These are phyloP conservation scores for Tromatobia lineatoria DNA, from an alignment of 2,888 invertebrate species.

Conservation along the genomic window DNA sequence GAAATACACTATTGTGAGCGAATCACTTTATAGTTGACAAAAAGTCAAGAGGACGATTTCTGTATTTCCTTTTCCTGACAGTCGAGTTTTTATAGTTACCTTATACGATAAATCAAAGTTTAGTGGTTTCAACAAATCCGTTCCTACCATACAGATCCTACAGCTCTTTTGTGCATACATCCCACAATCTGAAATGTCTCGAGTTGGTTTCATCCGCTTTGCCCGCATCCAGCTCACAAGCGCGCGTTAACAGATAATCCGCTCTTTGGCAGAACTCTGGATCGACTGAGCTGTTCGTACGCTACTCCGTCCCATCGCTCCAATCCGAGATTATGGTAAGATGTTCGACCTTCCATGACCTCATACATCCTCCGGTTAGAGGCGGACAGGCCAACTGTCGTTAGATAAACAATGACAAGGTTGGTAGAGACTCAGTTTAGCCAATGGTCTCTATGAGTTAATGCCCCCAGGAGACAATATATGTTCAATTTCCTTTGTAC, in stretches of 20 bases:
- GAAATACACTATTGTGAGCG: too few species aligned
- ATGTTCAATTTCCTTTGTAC: neutral
- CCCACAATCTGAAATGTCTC: conserved; percentile 6
- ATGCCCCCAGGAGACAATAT: conserved; percentile 2
- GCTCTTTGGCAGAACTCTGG: conserved; percentile 47
- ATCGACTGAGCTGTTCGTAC: conserved; percentile 43
- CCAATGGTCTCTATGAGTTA: conserved; percentile 49
- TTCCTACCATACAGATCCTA: neutral
- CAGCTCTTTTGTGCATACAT: neutral
- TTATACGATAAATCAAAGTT: neutral
- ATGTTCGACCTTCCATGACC: conserved; percentile 45
- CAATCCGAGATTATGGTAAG: conserved; percentile 66
- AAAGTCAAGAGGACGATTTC: neutral
- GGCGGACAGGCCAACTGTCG: conserved; percentile 36
- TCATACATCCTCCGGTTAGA: conserved; percentile 29
- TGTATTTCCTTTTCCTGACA: neutral
- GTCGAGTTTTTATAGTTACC: neutral
- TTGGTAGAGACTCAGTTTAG: neutral
- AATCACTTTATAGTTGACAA: neutral
- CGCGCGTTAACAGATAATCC: conserved; percentile 57
- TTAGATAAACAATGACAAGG: conserved; percentile 58
- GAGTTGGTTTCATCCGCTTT: conserved; percentile 25
- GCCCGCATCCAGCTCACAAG: conserved; percentile 2
- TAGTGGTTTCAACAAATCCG: neutral
- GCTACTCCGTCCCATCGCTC: conserved; percentile 30